Base-by-base conservation (phyloP, 2,888 invertebrate genomes). In the Zele albiditarsus region DNA sequence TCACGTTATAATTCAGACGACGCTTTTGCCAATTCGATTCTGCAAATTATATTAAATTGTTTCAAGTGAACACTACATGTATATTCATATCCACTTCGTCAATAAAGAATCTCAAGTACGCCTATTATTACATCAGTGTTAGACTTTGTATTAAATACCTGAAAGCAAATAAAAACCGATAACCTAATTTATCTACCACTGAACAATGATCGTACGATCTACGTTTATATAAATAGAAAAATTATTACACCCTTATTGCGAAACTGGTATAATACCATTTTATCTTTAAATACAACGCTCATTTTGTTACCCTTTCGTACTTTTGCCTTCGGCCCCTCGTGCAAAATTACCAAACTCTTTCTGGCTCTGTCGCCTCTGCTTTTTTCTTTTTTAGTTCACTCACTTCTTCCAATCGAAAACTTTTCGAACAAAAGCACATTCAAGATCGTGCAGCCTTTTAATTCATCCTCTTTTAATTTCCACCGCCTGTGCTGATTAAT, bases 401-500 rank as follows among this genome's bases (percentile, higher is more conserved):
- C 49, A 46, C 65, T 49, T 49, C 46, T 74, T 71, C 58, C 63
- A 73, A 73, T 63, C 74, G 70, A 73, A 77, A 80, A 78, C 69
- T 80, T 79, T 78, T 75, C 75, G 70, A 74, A 79, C 77, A 79
- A 80, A 79, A 78, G 80, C 74, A 20, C 74, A 46, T 77, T 67
- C 73, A 69, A 78, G 77, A 46, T 46, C 46, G 46, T 75, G 74
- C 70, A 66, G 74, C 77, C 76, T 79, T 80, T 76, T 78, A 79
- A 79, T 80, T 78, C 78, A 57, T 68, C 75, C 74, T 66, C 78
- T 77, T 78, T 78, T 79, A 78, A 79, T 79, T 80, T 68, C 75
- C 76, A 74, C 75, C 77, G 73, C 10, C 70, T 67, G 46, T 25
- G 70, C 77, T 77, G 75, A 80, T 80, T 80, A 79, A 80, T 80